A percentile compares a stretch with the other conserved stretches of the same genome.
Evolutionary conservation across 2,113 vertebrate genomes (phyloP).

Genomic region (Callipepla californica): DNA sequence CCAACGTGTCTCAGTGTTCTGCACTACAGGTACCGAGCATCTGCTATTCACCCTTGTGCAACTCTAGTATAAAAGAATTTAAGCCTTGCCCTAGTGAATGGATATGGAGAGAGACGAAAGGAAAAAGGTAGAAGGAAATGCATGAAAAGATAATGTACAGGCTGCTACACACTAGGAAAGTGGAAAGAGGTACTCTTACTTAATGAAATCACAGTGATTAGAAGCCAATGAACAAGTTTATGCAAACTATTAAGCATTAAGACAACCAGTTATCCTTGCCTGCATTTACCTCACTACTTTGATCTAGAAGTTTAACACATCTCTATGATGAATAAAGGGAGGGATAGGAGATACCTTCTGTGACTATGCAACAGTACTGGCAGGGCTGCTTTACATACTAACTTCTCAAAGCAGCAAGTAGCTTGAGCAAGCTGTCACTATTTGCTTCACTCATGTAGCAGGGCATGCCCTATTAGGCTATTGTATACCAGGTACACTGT

Average conservation of each 20-base stretch:
- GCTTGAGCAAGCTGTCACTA: background rate
- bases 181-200: background rate
- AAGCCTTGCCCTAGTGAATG: background rate
- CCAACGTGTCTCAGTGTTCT: background rate
- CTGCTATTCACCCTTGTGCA: background rate
- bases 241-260: background rate
- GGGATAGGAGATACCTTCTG: background rate
- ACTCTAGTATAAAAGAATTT: background rate
- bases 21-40: background rate
- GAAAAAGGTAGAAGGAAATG: background rate
- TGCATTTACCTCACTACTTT: background rate
- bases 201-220: background rate
- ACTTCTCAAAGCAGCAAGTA: background rate
- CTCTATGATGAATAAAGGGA: background rate
- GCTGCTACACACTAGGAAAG: background rate
- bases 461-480: background rate
- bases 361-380: background rate
- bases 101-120: background rate
- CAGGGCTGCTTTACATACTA: background rate
- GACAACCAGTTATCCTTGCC: background rate
- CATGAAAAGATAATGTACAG: background rate
- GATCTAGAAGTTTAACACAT: background rate
- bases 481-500: background rate
- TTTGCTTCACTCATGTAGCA: background rate
- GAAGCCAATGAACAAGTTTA: background rate